Percentiles rank a stretch among this genome's conserved stretches.
phyloP scores from a whole-genome alignment of 1,140 invertebrate species.

The Drosophila quadrilineata region DNA sequence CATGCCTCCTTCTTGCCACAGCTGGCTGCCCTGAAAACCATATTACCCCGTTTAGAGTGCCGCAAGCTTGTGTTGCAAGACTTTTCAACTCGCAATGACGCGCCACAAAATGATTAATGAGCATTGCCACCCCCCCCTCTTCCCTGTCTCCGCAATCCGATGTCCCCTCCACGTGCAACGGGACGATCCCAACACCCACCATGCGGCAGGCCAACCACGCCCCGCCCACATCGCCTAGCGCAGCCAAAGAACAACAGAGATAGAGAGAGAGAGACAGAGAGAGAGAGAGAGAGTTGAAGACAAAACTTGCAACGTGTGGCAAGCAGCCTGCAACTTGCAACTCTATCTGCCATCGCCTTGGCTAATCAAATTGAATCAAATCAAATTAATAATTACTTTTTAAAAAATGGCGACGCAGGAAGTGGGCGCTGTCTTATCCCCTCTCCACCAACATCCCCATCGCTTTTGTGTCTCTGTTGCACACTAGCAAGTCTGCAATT shows the following conservation, averaged over 20 bases:
- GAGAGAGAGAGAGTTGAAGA: too few relatives aligned
- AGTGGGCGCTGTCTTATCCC: slow-evolving; percentile 38
- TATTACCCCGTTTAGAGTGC: neutral
- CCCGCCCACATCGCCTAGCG: slow-evolving; percentile 32
- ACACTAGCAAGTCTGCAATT: slow-evolving; percentile 30
- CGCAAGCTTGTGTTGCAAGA: neutral
- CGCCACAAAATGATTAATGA: slow-evolving; percentile 70
- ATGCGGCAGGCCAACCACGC: slow-evolving; percentile 7
- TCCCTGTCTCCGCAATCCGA: neutral
- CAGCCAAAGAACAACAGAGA: too few relatives aligned
- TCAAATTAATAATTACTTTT: slow-evolving; percentile 79
- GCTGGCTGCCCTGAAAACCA: too few relatives aligned
- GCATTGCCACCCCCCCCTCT: slow-evolving; percentile 3
- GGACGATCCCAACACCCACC: slow-evolving; percentile 34
- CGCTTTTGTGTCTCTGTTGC: neutral
- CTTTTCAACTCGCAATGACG: slow-evolving; percentile 2
- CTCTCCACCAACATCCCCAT: neutral
- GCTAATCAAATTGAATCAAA: slow-evolving; percentile 79
- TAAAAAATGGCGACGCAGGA: slow-evolving; percentile 47
- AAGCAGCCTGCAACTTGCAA: neutral
- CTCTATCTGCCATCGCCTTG: slow-evolving; percentile 40
- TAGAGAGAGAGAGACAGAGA: too few relatives aligned
- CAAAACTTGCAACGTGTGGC: slow-evolving; percentile 10
- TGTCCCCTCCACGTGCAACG: too few relatives aligned
- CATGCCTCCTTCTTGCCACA: too few relatives aligned